Base-by-base conservation (phyloP, 2,888 invertebrate genomes). In the Amphipyra tragopoginis region DNA sequence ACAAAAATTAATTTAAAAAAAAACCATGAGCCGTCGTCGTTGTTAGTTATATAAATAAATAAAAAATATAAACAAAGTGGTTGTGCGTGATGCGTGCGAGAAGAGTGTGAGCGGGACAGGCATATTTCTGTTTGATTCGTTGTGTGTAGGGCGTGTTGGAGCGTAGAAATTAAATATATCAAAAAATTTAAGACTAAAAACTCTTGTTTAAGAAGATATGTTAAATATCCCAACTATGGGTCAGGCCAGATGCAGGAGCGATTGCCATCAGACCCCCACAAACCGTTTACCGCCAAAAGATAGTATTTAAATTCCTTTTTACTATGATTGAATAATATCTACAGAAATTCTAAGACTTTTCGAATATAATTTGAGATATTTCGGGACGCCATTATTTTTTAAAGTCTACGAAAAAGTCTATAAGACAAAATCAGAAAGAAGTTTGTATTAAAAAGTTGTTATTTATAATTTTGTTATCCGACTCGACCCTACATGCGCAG, bases 1-100 rank as follows among this genome's bases (percentile, higher is more conserved):
- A 78, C 75, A 78, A 75, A n/a, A 69, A 61, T 45, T 48, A 49
- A 7, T 13, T 6, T 5, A 21, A 42, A 47, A 33, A 13, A n/a
- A 49, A 44, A 43, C 33, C 39, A 57, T 42, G 47, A 56, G 68
- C 59, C 63, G 64, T 57, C 74, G 68, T 49, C 75, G 72, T 43
- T 26, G 14, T 67, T 83, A 85, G 85, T 75, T 86, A 82, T 84
- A 73, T 74, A 77, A 81, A 81, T 77, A 80, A 83, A 83, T 81
- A 79, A 80, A 80, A 79, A 80, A 82, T 81, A 81, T 78, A 75
- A 77, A 72, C 60, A 79, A 82, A 80, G 82, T 65, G 87, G 90
- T 90, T 90, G 92, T 91, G 91, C 88, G 89, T 90, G 90, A 69
- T 60, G 80, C 65, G 65, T 51, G 43, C 40, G 55, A 72, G 62